Evolutionary conservation across 2,888 invertebrate genomes (phyloP).

Genomic region (Capitulum mitella): DNA sequence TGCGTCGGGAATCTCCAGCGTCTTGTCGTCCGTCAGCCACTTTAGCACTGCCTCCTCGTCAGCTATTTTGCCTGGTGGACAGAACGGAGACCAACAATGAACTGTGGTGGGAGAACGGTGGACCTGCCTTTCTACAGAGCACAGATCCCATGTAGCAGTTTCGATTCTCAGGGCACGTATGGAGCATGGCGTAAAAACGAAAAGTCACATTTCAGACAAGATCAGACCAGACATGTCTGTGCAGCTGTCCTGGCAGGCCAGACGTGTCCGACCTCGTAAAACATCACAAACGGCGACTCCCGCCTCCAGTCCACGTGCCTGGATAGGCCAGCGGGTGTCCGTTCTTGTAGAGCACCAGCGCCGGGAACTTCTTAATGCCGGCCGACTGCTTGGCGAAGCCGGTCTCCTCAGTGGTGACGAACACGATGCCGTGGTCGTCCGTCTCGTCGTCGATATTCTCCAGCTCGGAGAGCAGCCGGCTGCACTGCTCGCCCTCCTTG

Average conservation of each 20-base stretch:
- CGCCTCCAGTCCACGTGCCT: too few species aligned
- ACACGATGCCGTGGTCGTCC: constrained; percentile 85
- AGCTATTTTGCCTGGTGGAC: constrained; percentile 62
- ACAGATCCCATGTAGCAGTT: too few species aligned
- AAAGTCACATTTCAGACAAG: too few species aligned
- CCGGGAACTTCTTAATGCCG: constrained; percentile 74
- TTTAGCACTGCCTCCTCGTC: constrained; percentile 85
- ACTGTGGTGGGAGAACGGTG: too few species aligned
- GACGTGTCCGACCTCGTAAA: too few species aligned
- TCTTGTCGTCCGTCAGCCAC: constrained; percentile 86
- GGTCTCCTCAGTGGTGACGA: constrained; percentile 84
- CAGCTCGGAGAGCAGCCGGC: constrained; percentile 71
- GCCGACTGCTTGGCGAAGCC: constrained; percentile 63
- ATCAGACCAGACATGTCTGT: too few species aligned
- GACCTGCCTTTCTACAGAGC: too few species aligned
- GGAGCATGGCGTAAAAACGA: too few species aligned
- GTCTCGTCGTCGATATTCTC: constrained; percentile 90
- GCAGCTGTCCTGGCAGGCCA: too few species aligned
- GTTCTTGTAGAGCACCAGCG: constrained; percentile 82
- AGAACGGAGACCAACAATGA: too few species aligned
- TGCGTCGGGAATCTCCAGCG: constrained; percentile 59
- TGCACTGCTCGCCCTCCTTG: constrained; percentile 68
- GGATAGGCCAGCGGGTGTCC: constrained; percentile 77
- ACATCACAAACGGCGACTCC: too few species aligned
- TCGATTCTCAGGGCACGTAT: too few species aligned